Conservation (phyloP, 1,140 invertebrate species). For the Phthorimaea operculella region DNA sequence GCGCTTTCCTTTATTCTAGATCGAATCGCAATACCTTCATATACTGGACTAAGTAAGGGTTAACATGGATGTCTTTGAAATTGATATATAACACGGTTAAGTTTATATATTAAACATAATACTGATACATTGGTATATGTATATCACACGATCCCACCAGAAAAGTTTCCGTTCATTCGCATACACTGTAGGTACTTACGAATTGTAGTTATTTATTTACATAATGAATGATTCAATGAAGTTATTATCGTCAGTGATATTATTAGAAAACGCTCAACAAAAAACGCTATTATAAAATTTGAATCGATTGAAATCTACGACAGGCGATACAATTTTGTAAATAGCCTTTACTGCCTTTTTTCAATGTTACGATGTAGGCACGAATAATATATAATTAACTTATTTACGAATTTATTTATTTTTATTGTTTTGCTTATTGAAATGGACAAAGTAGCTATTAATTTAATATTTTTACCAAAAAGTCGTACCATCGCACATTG, state of each 20-base stretch:
- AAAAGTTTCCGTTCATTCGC: constrained; percentile 23
- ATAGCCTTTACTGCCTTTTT: constrained; percentile 17
- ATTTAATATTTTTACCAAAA: constrained; percentile 22
- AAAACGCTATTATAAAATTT: not conserved
- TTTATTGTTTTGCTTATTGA: constrained; percentile 20
- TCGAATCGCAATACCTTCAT: constrained; percentile 39
- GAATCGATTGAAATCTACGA: not conserved
- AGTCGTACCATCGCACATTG: constrained; percentile 36
- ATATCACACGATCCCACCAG: constrained; percentile 35
- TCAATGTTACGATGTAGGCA: constrained; percentile 27
- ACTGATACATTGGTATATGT: constrained; percentile 36
- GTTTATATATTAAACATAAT: constrained; percentile 20
- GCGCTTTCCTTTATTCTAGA: constrained; percentile 54
- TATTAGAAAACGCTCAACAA: constrained; percentile 6
- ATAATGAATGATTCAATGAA: constrained; percentile 31
- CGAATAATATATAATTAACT: constrained; percentile 26
- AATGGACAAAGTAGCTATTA: constrained; percentile 33
- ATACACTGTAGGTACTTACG: constrained; percentile 32
- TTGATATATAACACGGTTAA: not conserved
- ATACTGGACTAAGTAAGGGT: constrained; percentile 17
- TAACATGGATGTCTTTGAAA: not conserved
- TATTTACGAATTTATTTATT: constrained; percentile 20
- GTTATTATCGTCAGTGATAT: constrained; percentile 27
- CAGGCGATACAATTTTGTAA: not conserved
- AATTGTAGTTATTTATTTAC: constrained; percentile 36